Evolutionary conservation across 64 coral and sea anemone species (phyloP).

Genomic region (Anthopleura sola): DNA sequence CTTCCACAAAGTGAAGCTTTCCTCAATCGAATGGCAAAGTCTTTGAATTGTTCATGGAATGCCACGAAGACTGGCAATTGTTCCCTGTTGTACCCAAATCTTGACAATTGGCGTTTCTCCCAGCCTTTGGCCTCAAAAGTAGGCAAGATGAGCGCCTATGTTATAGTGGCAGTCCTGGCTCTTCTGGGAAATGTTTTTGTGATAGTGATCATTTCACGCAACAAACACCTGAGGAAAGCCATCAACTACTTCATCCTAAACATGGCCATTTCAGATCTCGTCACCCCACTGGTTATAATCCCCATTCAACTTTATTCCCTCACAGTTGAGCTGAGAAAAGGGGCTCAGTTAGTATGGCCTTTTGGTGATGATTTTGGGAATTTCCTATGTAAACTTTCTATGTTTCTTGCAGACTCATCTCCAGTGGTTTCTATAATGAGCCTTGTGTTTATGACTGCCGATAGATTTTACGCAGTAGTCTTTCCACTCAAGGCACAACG

Average conservation of each 20-base stretch:
- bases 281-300: slow-evolving; percentile 43
- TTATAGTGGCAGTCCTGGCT: slow-evolving; percentile 35
- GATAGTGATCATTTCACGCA: slow-evolving; percentile 37
- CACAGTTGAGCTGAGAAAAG: slow-evolving; percentile 12
- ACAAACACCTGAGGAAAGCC: slow-evolving; percentile 41
- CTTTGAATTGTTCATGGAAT: background rate
- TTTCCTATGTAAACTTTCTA: slow-evolving; percentile 30
- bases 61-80: background rate
- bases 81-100: background rate
- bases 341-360: slow-evolving; percentile 14
- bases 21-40: background rate
- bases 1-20: background rate
- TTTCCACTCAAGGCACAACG: slow-evolving; percentile 41
- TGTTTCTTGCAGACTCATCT: slow-evolving; percentile 63
- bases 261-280: slow-evolving; percentile 76
- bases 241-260: slow-evolving; percentile 68
- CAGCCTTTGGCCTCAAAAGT: background rate
- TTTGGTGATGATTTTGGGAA: slow-evolving; percentile 25
- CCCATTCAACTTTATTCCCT: slow-evolving; percentile 39
- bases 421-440: slow-evolving; percentile 63
- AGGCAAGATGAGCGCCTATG: slow-evolving; percentile 17
- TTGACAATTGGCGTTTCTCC: background rate
- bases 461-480: slow-evolving; percentile 66
- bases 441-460: slow-evolving; percentile 59
- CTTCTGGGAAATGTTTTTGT: slow-evolving; percentile 58